Conservation (phyloP, 2,797 vertebrate species). For the Chelmon rostratus region DNA sequence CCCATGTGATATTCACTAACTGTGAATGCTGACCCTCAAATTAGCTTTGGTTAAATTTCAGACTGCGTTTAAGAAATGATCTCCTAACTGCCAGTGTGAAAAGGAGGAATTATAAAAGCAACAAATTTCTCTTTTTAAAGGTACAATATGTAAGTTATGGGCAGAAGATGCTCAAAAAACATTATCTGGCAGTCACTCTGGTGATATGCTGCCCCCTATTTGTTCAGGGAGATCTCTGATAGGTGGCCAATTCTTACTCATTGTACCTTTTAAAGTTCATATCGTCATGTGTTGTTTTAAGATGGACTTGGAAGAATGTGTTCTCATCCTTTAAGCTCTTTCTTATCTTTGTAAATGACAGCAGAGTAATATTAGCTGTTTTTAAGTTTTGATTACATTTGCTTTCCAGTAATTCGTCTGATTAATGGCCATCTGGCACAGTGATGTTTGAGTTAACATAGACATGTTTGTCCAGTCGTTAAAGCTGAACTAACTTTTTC, state of each 20-base stretch:
- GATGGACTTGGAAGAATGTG: neutral
- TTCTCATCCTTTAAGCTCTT: neutral
- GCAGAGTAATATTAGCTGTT: neutral
- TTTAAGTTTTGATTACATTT: conserved; percentile 38
- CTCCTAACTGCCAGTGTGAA: neutral
- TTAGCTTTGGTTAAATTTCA: neutral
- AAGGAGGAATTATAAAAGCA: neutral
- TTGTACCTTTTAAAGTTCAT: too few relatives aligned
- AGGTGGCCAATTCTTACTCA: too few relatives aligned
- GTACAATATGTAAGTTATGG: too few relatives aligned
- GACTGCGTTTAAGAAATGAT: neutral
- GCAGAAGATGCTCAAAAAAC: too few relatives aligned
- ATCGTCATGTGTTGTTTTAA: neutral
- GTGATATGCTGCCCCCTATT: too few relatives aligned
- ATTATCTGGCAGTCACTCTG: too few relatives aligned
- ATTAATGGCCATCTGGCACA: conserved; percentile 1
- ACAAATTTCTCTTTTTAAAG: too few relatives aligned
- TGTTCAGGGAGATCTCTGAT: too few relatives aligned
- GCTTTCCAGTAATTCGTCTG: conserved; percentile 24
- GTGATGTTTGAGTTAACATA: conserved; percentile 46
- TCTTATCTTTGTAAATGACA: neutral
- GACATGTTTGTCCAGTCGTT: conserved; percentile 60
- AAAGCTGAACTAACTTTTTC: conserved; percentile 22
- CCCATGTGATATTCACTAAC: too few relatives aligned
- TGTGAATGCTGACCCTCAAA: neutral